Evolutionary conservation across 2,888 invertebrate species (phyloP).

Genomic region (Salpingus planirostris): DNA sequence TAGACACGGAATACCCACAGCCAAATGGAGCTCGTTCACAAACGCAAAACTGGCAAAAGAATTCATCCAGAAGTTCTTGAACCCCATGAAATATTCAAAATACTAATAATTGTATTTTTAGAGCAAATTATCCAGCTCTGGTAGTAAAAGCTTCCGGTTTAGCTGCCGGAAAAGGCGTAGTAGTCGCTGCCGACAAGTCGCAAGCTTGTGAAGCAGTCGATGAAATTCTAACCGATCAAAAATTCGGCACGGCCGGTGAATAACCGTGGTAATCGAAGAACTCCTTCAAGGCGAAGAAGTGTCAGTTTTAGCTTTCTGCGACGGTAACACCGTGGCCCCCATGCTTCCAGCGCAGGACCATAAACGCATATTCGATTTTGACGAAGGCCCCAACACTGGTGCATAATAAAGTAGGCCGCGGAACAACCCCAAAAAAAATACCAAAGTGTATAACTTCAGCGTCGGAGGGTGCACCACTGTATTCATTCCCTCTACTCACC

Average conservation of each 20-base stretch:
- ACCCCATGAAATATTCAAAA: too few species aligned
- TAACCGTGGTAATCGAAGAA: constrained; percentile 82
- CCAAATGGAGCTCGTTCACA: not conserved
- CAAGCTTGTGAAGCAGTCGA: constrained; percentile 78
- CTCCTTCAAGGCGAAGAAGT: constrained; percentile 83
- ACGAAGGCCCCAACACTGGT: constrained; percentile 86
- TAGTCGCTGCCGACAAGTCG: constrained; percentile 60
- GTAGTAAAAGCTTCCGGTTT: constrained; percentile 92
- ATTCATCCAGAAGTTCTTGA: constrained; percentile 17
- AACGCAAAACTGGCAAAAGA: not conserved
- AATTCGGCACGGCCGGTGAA: constrained; percentile 73
- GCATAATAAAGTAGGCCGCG: too few species aligned
- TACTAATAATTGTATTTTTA: too few species aligned
- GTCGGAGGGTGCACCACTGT: too few species aligned
- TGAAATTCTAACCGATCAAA: constrained; percentile 63
- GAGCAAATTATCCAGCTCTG: too few species aligned
- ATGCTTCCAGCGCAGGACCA: constrained; percentile 93
- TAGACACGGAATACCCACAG: not conserved
- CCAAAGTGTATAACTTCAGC: too few species aligned
- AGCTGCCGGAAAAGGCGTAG: constrained; percentile 92
- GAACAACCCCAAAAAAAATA: too few species aligned
- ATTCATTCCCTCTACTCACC: too few species aligned
- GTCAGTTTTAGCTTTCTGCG: constrained; percentile 82
- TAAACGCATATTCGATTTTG: constrained; percentile 77
- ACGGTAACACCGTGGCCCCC: constrained; percentile 64